Evolutionary conservation across 2,113 vertebrate species (phyloP), one percentile per base, ranked within the genome.

Genomic region (Gymnarchus niloticus): DNA sequence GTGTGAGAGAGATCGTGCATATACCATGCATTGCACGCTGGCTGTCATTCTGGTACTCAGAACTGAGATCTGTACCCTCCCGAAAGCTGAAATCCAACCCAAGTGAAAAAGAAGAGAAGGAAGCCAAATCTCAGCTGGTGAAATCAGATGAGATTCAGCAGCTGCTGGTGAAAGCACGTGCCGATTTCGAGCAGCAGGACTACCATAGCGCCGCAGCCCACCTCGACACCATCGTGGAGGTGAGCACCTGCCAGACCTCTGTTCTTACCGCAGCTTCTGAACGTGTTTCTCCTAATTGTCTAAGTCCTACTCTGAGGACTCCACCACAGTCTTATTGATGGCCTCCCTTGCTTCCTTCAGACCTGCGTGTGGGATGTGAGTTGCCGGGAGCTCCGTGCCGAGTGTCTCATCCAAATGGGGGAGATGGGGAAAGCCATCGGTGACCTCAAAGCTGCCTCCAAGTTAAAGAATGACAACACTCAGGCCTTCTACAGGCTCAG

Each of bases 401-500:
- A 99, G 84, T 98, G 97, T 91, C 98, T 95, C 10, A 96, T 98
- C 92, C 94, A 95, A 89, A 93, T 97, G 94, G 97, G 96, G 1
- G 97, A 99, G 85, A 95, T 95, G 90, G 95, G 96, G 85, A 99
- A 97, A 93, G 97, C 98, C 69, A 95, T 99, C 92, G 95, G 93
- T 88, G 98, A 99, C 95, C 95, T 99, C 73, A 99, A 98, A 94
- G 97, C 96, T 78, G 91, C 96, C 52, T 96, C 97, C 81, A 99
- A 99, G 91, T 90, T 99, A 89, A 98, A 95, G 93, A 98, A 86
- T n/a, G 98, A 98, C 93, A 99, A 99, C 85, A 99, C 97, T 0
- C 95, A 96, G 92, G 98, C 97, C 25, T 99, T 97, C 91, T 97
- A 97, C 93, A 97, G 96, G 92, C 96, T 99, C 92, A 99, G 97